phyloP scores from a whole-genome alignment of 2,888 invertebrate species.

The Petrolisthes cinctipes region DNA sequence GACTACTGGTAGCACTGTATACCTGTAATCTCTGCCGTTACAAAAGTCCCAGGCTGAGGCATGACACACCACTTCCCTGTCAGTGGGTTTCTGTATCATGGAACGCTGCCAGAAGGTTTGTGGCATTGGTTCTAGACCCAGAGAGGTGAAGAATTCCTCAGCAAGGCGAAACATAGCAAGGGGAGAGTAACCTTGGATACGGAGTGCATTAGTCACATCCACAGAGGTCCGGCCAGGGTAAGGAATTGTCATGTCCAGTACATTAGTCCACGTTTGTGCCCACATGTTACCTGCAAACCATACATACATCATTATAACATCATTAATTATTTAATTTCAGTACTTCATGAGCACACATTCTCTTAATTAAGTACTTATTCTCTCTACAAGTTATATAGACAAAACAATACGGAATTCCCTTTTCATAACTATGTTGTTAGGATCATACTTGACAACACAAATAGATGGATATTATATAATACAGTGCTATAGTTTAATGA shows the following conservation, averaged over 20 bases:
- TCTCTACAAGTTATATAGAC: background rate
- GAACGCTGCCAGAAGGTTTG: constrained; percentile 69
- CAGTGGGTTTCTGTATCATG: constrained; percentile 43
- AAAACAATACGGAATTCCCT: background rate
- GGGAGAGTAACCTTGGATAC: constrained; percentile 46
- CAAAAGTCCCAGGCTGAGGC: constrained; percentile 72
- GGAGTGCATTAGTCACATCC: constrained; percentile 37
- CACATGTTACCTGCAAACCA: constrained; percentile 70
- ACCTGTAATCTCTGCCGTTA: constrained; percentile 70
- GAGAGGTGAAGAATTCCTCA: constrained; percentile 67
- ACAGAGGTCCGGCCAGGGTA: constrained; percentile 49
- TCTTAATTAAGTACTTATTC: background rate
- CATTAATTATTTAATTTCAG: background rate
- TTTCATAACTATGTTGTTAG: too few species aligned
- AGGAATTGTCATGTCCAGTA: constrained; percentile 46
- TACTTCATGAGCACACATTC: background rate
- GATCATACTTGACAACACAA: background rate
- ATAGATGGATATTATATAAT: background rate
- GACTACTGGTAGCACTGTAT: background rate
- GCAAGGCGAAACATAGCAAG: constrained; percentile 66
- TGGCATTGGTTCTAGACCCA: constrained; percentile 69
- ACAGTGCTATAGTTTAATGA: background rate
- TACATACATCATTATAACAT: too few species aligned
- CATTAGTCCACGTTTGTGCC: constrained; percentile 69
- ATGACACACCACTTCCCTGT: constrained; percentile 70